Base-by-base conservation (phyloP, 2,113 vertebrate genomes). In the Petromus typicus region DNA sequence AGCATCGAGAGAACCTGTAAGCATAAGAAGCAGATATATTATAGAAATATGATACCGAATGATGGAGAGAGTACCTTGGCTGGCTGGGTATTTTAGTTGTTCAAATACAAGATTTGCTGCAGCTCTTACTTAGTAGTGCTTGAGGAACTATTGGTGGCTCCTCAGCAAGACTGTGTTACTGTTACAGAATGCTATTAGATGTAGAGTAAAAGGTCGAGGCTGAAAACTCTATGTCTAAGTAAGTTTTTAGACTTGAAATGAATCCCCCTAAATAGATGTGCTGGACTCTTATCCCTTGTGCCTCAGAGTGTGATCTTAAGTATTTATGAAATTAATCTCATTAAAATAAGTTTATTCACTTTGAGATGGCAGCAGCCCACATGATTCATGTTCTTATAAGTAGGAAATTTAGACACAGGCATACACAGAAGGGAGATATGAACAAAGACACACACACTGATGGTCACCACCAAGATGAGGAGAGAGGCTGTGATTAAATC, bases 321-420 rank as follows among this genome's bases (percentile, higher is more conserved):
- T 9, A 0, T 54, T 57, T 59, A 59, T 10, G 27, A 18, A 30
- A 2, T 27, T 40, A 48, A 88, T 45, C 7, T 27, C 54, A 8
- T 78, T 48, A 76, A 80, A 76, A 59, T 27, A 18, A 54, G 0
- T 1, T 67, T 40, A 30, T 25, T 61, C 13, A 75, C 3, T 30
- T 45, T 45, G 10, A 6, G 2, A 51, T n/a, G 59, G 22, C 0
- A 2, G 7, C 3, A 63, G 7, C 32, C 14, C 2, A 57, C 1
- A 61, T 10, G 20, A 45, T 11, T 48, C 7, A 3, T 57, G 5
- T 12, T 40, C 3, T 89, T 92, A 5, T 43, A 75, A 61, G 6
- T 37, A n/a, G 12, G 34, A 22, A 34, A 43, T 32, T 61, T 64
- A 43, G 9, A 61, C 48, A 51, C 2, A 51, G 9, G 34, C 1